Evolutionary conservation across 2,113 vertebrate species (phyloP), one percentile per base, ranked within the genome.

Genomic region (Nestor notabilis): DNA sequence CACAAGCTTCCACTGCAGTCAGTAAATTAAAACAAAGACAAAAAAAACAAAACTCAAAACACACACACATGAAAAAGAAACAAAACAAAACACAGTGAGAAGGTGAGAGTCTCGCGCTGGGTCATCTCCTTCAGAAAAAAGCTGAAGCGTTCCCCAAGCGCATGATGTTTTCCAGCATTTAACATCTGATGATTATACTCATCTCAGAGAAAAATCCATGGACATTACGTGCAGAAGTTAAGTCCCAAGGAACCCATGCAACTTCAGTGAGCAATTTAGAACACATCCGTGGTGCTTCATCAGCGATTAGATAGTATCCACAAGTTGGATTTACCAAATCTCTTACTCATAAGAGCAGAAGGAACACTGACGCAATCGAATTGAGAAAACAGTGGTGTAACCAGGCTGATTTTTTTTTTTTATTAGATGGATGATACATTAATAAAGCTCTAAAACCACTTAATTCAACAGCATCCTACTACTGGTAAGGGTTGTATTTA

Each of bases 311-410:
- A 8, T 43, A 74, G 21, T 58, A 84, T 24, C 71, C 74, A 28
- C 85, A 65, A 66, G 41, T 7, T 23, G 65, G 91, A 76, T 91
- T 93, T 71, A 94, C 89, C 78, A 92, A 89, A 91, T 71, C 69
- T 82, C 87, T 94, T 93, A 93, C 49, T 68, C 55, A 69, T n/a
- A 76, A 25, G 17, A 87, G 69, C 61, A 83, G 77, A 91, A 37
- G 61, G 81, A 89, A 93, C 72, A 64, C 0, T 95, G 91, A 95
- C 0, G 77, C 89, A 95, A 97, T 60, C 72, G 70, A 83, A 83
- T 17, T 63, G 69, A 93, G 80, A 81, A 94, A 95, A 95, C 11
- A 91, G 14, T 82, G 72, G 39, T 52, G 87, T 39, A 68, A 91
- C 23, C 75, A 81, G 12, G 23, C 27, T 47, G 31, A 23, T 21